These are phyloP conservation scores for Enteromius trimaculatus DNA, from an alignment of 2,797 vertebrate genomes.

Conservation along the genomic window DNA sequence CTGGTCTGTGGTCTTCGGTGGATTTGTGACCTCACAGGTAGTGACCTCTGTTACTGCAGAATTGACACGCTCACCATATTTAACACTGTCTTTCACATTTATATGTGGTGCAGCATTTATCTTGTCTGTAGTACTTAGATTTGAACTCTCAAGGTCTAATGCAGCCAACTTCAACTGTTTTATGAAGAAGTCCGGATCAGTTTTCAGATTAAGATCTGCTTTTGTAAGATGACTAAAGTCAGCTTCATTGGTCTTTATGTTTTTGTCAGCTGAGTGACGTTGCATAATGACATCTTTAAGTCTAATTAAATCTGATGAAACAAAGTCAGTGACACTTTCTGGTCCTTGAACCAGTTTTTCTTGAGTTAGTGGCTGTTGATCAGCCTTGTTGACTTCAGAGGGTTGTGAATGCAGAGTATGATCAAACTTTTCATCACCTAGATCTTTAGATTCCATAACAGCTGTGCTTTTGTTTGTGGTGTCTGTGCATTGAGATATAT, in stretches of 20 bases:
- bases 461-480: not conserved
- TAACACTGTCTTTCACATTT: not conserved
- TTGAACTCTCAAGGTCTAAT: conserved; percentile 25
- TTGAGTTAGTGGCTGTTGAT: not conserved
- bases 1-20: conserved; percentile 47
- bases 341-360: conserved; percentile 6
- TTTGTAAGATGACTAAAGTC: not conserved
- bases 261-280: not conserved
- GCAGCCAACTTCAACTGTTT: conserved; percentile 23
- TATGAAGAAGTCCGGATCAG: conserved; percentile 6
- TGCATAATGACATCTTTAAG: not conserved
- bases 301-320: conserved; percentile 34
- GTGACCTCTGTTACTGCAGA: not conserved
- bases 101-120: not conserved
- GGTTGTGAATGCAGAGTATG: not conserved
- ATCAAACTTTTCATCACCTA: not conserved
- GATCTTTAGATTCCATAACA: not conserved
- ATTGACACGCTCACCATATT: not conserved
- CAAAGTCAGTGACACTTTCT: not conserved
- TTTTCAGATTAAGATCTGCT: conserved; percentile 16
- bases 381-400: not conserved
- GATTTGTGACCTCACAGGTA: conserved; percentile 56
- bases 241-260: not conserved
- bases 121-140: not conserved
- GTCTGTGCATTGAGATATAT: conserved; percentile 1